Evolutionary conservation across 1,140 invertebrate species (phyloP), one percentile per base, ranked within the genome.

Genomic region (Andricus grossulariae): DNA sequence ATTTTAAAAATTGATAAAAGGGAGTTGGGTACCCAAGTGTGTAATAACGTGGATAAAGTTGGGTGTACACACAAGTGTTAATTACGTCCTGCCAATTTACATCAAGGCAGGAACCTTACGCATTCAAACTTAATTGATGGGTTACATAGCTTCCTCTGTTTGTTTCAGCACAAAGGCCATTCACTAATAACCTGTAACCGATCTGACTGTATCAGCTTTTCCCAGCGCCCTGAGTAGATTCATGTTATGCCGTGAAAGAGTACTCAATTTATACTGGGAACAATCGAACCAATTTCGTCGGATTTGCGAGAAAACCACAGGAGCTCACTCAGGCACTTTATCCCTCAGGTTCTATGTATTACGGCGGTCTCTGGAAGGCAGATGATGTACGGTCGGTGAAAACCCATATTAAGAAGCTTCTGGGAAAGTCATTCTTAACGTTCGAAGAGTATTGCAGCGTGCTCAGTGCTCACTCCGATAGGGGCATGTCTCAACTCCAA

Each of bases 141-240:
- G 57, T 2, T 81, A 80, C 51, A 74, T 84, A 4, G 72, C 73
- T 21, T 7, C 82, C 16, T 84, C 82, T 72, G 71, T 79, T 11
- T 84, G 82, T 71, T 77, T 84, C 25, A 18, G 70, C 0, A 84
- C 75, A 6, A 83, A 80, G 39, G 85, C 83, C 16, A 57, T 85
- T 10, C 83, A 86, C 74, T 45, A 85, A n/a, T 83, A 86, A 55
- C 21, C 75, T 13, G 81, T 85, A 4, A 75, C 60, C 57, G 77
- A 71, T 10, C 25, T 74, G 1, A 73, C 55, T 11, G 50, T 74
- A 7, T 11, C 12, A 52, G 51, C 51, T 11, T 52, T 52, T 7
- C n/a, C n/a, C 12, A 52, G 51, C 13, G 51, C 51, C 15, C n/a
- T 52, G 51, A 52, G 51, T 4, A 52, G 51, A 52, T 52, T 52